Base-by-base conservation (phyloP, 2,113 vertebrate species). In the Oenanthe melanoleuca region DNA sequence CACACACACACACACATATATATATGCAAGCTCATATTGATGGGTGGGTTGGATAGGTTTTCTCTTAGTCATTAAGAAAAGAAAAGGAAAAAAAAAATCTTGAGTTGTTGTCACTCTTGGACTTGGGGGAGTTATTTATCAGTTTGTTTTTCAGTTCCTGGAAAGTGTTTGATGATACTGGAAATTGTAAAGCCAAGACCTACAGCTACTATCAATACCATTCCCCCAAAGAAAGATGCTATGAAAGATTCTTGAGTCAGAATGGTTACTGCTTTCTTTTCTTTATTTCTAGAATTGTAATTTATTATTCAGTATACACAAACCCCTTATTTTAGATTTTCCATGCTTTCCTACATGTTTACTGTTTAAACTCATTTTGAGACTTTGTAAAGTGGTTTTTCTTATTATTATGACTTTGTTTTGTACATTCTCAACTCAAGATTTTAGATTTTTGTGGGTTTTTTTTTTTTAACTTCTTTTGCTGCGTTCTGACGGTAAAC, bases 371-470 rank as follows among this genome's bases (percentile, higher is more conserved):
- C 84, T 80, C 8, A 70, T 88, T 88, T 75, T 88, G 77, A 92
- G 72, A 95, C 81, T 91, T 93, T 97, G 95, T 97, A 97, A 97
- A 97, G 59, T 83, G 59, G 37, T 88, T 97, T 96, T 96, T 95
- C 93, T 95, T 96, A 95, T 96, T 97, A 96, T 92, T 78, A 92
- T 93, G n/a, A 96, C 80, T 92, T 95, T 78, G 90, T 97, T 97
- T 97, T 97, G 96, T 97, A 97, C 93, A 95, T 96, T 95, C 67
- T 97, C 94, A 92, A 73, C 79, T 86, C 63, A 93, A 92, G 66
- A 83, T 93, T 97, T 97, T 94, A 96, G 92, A 88, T 88, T 94
- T 95, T 88, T 88, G 94, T 93, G 93, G 74, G 17, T 81, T 81
- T 64, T 85, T 77, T 59, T 83, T 89, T 75, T 95, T 95, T 55